Conservation (phyloP, 2,888 invertebrate genomes). For the Linnaemya tessellans region DNA sequence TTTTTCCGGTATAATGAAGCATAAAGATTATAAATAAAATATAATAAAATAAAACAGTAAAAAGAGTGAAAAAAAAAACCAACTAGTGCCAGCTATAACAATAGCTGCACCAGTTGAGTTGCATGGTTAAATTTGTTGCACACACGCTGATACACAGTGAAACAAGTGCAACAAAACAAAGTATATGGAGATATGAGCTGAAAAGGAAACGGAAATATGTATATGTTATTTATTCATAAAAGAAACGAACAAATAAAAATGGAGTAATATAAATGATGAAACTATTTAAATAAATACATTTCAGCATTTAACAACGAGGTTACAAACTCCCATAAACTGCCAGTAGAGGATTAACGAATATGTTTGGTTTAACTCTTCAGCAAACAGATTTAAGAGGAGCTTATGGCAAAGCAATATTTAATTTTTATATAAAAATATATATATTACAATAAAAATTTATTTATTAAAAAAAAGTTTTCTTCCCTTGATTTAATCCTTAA, state of each 20-base stretch:
- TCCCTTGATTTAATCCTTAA: neutral
- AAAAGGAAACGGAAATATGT: constrained; percentile 68
- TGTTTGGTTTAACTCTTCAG: neutral
- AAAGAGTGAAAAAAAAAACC: neutral
- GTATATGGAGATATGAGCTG: constrained; percentile 65
- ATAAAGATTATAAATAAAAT: constrained; percentile 70
- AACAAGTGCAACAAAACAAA: constrained; percentile 39
- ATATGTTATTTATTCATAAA: constrained; percentile 62
- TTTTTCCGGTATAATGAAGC: constrained; percentile 67
- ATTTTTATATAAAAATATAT: neutral
- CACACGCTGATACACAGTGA: neutral
- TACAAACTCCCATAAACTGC: neutral
- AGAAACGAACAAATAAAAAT: constrained; percentile 11
- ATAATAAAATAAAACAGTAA: constrained; percentile 43
- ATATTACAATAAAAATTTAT: neutral
- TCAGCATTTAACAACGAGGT: constrained; percentile 31
- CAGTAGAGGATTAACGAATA: constrained; percentile 4
- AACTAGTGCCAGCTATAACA: constrained; percentile 38
- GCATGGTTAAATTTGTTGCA: neutral
- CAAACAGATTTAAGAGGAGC: constrained; percentile 14
- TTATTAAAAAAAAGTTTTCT: neutral
- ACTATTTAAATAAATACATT: constrained; percentile 62
- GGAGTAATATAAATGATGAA: constrained; percentile 61
- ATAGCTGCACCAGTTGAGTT: constrained; percentile 44
- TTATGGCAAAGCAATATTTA: neutral